Base-by-base conservation (phyloP, 1,140 invertebrate genomes). In the Camponotus pennsylvanicus region DNA sequence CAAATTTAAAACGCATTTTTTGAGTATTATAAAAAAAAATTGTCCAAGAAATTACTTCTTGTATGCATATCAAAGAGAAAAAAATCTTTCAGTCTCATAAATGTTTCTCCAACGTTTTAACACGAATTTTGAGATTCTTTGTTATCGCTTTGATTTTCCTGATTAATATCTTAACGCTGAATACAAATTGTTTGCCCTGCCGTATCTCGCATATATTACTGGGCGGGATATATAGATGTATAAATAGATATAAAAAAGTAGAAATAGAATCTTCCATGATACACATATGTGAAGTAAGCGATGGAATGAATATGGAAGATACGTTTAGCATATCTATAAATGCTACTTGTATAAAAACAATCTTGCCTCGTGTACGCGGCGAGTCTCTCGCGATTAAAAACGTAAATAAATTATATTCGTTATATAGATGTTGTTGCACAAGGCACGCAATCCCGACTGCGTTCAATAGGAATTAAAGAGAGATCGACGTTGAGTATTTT, bases 181-280 rank as follows among this genome's bases (percentile, higher is more conserved):
- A 27, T 27, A 59, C 37, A 11, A 59, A 45, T 18, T 8, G 45
- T 83, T 45, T n/a, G 40, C 79, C 67, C 67, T 73, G 69, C 67
- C 64, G 55, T 63, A 21, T 37, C 18, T 70, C 21, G 37, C 27
- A 6, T 67, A 79, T 11, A 79, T 79, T 87, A 89, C 89, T 82
- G 76, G 64, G 57, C 34, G 8, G 42, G 3, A 15, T 15, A 59
- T 84, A 86, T 55, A 75, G 69, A 71, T 45, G 87, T 89, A 87
- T 88, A 90, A 89, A 90, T 89, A 90, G 8, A 69, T 89, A 87
- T 90, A 90, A 89, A 90, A 90, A 61, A 83, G 86, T 90, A 90
- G 79, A 90, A 90, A 90, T 87, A 71, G 69, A 52, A 18, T 18
- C 15, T 52, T 18, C 49, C 49, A 52, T 4, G 3, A 52, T 52